Percentiles rank a stretch among this genome's conserved stretches.
Evolutionary conservation across 2,888 invertebrate species (phyloP).

Genomic region (Coremacera marginata): DNA sequence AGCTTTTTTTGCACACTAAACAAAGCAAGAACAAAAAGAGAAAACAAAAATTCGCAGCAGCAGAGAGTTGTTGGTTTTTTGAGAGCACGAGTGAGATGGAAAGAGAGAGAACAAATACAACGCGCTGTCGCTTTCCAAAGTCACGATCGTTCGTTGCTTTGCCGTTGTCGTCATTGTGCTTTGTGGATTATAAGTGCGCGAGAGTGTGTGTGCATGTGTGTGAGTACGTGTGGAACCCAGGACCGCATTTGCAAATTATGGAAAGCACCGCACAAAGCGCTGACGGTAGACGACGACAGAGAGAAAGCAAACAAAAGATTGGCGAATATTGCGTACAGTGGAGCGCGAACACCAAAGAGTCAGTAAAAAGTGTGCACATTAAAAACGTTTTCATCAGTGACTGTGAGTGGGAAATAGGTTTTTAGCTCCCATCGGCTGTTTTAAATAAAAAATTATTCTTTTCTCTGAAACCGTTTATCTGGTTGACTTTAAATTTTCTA

Average conservation of each 20-base stretch:
- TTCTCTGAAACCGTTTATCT: no score
- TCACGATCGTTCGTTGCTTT: constrained; percentile 19
- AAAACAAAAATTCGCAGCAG: constrained; percentile 27
- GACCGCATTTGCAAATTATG: constrained; percentile 50
- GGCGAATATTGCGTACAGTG: not conserved
- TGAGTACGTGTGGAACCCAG: constrained; percentile 43
- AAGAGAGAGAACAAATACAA: constrained; percentile 5
- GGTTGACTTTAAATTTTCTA: no score
- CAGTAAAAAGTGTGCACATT: not conserved
- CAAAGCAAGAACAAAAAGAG: not conserved
- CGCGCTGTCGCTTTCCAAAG: constrained; percentile 32
- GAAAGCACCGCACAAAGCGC: constrained; percentile 29
- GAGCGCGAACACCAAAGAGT: constrained; percentile 16
- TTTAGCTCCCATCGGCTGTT: no score
- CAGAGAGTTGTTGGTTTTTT: no score
- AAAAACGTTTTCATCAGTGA: no score
- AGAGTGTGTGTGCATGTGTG: constrained; percentile 39
- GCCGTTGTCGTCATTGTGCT: constrained; percentile 39
- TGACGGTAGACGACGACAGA: constrained; percentile 28
- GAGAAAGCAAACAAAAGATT: constrained; percentile 1
- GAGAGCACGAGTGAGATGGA: not conserved
- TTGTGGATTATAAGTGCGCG: constrained; percentile 50
- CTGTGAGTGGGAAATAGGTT: no score
- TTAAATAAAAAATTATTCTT: no score
- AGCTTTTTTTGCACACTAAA: not conserved